These are phyloP conservation scores for Petroica traversi DNA, from an alignment of 2,113 vertebrate species.

Conservation along the genomic window DNA sequence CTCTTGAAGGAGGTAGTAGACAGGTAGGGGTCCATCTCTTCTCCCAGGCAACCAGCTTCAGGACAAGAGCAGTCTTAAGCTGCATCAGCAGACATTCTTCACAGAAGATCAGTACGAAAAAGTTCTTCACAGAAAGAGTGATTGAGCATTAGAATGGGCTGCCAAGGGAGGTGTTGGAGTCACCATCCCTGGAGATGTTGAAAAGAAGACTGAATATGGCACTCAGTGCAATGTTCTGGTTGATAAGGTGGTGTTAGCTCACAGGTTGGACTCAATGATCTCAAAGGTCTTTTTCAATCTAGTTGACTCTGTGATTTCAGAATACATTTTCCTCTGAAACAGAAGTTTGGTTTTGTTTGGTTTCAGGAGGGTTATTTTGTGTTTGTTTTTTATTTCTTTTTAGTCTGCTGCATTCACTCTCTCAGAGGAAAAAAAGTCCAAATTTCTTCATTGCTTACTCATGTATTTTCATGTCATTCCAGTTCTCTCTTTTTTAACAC, in stretches of 20 bases:
- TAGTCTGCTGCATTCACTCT: background rate
- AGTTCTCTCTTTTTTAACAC: background rate
- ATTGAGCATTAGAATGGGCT: background rate
- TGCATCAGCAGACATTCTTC: accelerated
- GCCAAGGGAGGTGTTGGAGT: too few species aligned
- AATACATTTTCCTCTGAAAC: background rate
- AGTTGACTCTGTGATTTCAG: background rate
- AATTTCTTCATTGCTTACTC: background rate
- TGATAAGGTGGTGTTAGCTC: background rate
- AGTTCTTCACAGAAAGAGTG: background rate
- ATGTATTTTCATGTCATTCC: background rate
- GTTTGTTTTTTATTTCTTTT: background rate
- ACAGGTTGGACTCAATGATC: accelerated
- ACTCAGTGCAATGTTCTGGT: background rate
- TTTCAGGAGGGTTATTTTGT: background rate
- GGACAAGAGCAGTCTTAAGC: background rate
- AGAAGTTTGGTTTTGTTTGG: background rate
- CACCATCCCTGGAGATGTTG: background rate
- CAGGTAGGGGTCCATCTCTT: background rate
- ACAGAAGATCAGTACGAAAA: too few species aligned
- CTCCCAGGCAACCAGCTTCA: background rate
- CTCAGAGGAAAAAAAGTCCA: background rate
- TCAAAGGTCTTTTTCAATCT: background rate
- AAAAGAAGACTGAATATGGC: background rate
- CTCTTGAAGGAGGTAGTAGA: background rate